phyloP scores from a whole-genome alignment of 2,888 invertebrate species.

The Eupithecia vulgata region DNA sequence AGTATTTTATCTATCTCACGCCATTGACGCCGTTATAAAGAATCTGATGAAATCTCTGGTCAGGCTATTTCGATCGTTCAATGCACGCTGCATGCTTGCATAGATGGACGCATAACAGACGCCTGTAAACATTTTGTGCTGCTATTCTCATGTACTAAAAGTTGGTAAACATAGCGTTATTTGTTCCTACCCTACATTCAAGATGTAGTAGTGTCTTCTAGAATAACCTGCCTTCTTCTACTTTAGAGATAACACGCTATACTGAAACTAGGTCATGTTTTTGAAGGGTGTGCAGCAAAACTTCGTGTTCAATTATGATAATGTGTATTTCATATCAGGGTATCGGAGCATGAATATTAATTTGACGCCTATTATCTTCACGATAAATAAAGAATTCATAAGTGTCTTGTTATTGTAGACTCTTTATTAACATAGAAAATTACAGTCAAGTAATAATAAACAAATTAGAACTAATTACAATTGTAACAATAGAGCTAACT shows the following conservation, averaged over 20 bases:
- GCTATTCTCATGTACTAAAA: not conserved
- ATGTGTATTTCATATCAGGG: slow-evolving; percentile 38
- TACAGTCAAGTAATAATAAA: too few relatives aligned
- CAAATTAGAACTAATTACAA: too few relatives aligned
- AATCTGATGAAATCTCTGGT: not conserved
- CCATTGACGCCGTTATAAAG: not conserved
- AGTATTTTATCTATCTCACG: not conserved
- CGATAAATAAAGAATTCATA: slow-evolving; percentile 25
- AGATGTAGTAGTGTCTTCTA: not conserved
- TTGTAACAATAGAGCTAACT: too few relatives aligned
- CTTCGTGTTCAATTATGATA: slow-evolving; percentile 38
- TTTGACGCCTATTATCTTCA: slow-evolving; percentile 28
- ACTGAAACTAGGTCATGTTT: slow-evolving; percentile 27
- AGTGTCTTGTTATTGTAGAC: slow-evolving; percentile 1
- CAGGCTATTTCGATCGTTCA: not conserved
- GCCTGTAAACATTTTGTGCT: not conserved
- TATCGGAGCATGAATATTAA: slow-evolving; percentile 42
- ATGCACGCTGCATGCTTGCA: slow-evolving; percentile 1
- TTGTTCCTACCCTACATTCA: not conserved
- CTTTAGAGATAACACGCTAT: slow-evolving; percentile 4
- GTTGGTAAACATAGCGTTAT: not conserved
- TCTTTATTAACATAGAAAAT: too few relatives aligned
- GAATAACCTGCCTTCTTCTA: not conserved
- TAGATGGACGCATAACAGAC: not conserved
- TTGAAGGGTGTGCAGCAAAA: slow-evolving; percentile 36